Evolutionary conservation across 2,888 invertebrate genomes (phyloP), one percentile per base, ranked within the genome.

Genomic region (Sarcophaga carnaria): DNA sequence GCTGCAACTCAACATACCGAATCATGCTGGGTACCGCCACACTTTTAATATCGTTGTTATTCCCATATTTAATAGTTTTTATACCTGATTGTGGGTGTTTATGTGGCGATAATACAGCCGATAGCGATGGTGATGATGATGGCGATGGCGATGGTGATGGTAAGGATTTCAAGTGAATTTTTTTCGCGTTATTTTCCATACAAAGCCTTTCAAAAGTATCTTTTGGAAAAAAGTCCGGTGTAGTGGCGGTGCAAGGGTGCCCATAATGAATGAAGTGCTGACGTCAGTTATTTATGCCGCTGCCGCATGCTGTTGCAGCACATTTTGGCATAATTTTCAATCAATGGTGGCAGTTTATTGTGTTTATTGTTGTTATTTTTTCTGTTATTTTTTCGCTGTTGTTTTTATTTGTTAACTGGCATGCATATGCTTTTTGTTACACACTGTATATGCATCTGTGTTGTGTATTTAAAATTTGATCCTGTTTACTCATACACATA

Each of bases 291-390:
- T 69, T 81, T 78, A 62, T 69, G 22, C 60, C 60, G 62, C 54
- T 76, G 76, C 20, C 25, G 22, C n/a, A 37, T 37, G 37, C 37
- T 64, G 47, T 76, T n/a, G n/a, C 37, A 45, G 37, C 37, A 45
- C 6, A 11, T 74, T 81, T 79, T 67, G 69, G 59, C 70, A 82
- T 64, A 75, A 82, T 79, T 82, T 79, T 67, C 82, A 86, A 79
- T 86, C 79, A 79, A 67, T 59, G 49, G 22, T 62, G 69, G 72
- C 70, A 80, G 74, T 78, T 85, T 84, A 60, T 47, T 59, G 49
- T 49, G 25, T 67, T 64, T 45, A 14, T 49, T 22, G 47, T 71
- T 75, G 27, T 27, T 80, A 5, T 47, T 66, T 62, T 60, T 20
- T 20, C 20, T 20, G 20, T 20, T 20, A 20, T 20, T 22, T 22